phyloP scores from a whole-genome alignment of 2,113 vertebrate genomes.

The Onychorhynchus coronatus region DNA sequence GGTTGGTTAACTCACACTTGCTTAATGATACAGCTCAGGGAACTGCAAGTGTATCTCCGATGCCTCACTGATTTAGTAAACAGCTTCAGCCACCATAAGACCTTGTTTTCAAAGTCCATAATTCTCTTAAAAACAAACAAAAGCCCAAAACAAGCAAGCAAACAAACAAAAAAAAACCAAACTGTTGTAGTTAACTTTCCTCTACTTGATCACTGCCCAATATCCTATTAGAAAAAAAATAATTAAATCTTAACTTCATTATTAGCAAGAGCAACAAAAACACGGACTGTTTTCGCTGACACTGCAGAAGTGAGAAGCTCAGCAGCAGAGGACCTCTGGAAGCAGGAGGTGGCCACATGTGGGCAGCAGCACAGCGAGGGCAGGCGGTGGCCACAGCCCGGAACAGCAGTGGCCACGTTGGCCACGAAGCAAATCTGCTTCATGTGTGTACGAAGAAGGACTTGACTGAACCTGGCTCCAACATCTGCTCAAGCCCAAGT shows the following conservation, averaged over 20 bases:
- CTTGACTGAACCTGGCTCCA: neutral
- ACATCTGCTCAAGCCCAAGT: neutral
- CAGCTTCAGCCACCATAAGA: neutral
- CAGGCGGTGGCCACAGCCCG: neutral
- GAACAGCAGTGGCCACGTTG: fast-evolving
- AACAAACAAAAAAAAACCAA: neutral
- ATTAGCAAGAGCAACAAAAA: neutral
- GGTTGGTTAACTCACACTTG: neutral
- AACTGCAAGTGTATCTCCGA: neutral
- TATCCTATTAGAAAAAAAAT: neutral
- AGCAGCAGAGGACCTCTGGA: neutral
- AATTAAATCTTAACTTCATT: neutral
- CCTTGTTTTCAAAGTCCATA: neutral
- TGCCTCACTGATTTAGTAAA: neutral
- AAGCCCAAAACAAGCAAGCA: too few relatives aligned
- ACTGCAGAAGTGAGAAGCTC: neutral
- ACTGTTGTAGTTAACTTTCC: neutral
- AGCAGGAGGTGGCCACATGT: fast-evolving
- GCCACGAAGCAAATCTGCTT: neutral
- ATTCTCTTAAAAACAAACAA: neutral
- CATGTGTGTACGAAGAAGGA: neutral
- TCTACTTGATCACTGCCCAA: neutral
- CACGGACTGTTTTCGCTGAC: neutral
- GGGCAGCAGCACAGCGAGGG: neutral
- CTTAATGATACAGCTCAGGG: neutral